These are phyloP conservation scores for Grapholita molesta DNA, from an alignment of 1,140 invertebrate genomes.

Conservation along the genomic window DNA sequence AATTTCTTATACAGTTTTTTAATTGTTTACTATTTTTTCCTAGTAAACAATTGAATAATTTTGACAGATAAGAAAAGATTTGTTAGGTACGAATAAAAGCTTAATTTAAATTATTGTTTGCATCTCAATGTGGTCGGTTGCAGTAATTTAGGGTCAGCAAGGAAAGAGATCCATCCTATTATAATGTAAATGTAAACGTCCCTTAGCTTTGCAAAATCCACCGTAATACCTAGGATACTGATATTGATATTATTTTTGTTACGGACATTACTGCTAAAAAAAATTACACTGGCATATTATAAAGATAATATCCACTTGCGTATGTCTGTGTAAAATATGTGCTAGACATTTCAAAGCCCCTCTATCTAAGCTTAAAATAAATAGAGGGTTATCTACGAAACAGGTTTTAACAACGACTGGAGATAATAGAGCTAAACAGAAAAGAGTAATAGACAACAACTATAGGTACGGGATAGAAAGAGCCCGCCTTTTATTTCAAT, in stretches of 20 bases:
- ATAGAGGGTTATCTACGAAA: constrained; percentile 14
- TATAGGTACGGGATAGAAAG: constrained; percentile 1
- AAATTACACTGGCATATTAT: not conserved
- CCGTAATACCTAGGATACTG: too few species aligned
- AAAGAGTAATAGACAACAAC: constrained; percentile 4
- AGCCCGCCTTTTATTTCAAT: not conserved
- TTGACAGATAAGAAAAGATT: too few species aligned
- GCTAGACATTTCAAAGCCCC: constrained; percentile 4
- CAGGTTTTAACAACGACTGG: not conserved
- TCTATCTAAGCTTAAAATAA: constrained; percentile 13
- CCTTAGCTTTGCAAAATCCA: not conserved
- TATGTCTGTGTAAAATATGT: not conserved
- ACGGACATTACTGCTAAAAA: not conserved
- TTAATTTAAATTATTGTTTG: not conserved
- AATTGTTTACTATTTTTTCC: not conserved
- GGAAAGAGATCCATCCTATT: not conserved
- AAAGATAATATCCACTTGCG: not conserved
- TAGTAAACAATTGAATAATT: not conserved
- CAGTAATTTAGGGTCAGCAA: not conserved
- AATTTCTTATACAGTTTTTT: not conserved
- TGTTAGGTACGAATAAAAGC: too few species aligned
- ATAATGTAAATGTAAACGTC: not conserved
- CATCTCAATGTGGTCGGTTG: not conserved
- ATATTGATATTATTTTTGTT: too few species aligned
- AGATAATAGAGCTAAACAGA: constrained; percentile 8